Evolutionary conservation across 1,140 invertebrate genomes (phyloP).

Genomic region (Nixonia krombeini): DNA sequence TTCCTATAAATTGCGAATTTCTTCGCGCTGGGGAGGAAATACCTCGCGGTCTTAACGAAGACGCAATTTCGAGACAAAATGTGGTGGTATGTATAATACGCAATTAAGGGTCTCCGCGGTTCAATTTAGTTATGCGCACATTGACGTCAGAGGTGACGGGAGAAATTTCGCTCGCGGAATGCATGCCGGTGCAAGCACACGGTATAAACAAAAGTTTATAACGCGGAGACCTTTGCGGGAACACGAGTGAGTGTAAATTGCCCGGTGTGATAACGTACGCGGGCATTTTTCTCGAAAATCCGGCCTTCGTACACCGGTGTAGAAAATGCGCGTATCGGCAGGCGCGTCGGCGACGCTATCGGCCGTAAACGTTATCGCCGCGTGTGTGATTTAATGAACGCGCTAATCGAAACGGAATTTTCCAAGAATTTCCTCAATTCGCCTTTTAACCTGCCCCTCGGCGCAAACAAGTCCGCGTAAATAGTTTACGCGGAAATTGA

Average conservation of each 20-base stretch:
- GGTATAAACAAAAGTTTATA: background rate
- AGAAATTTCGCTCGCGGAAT: no score
- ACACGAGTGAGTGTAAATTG: background rate
- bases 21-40: no score
- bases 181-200: background rate
- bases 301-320: conserved; percentile 14
- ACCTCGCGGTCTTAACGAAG: no score
- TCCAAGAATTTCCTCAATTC: conserved; percentile 8
- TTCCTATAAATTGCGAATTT: no score
- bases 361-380: conserved; percentile 13
- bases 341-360: conserved; percentile 26
- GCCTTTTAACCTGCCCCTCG: no score
- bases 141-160: no score
- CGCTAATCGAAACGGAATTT: conserved; percentile 36
- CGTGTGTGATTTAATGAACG: conserved; percentile 28
- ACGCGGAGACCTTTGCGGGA: background rate
- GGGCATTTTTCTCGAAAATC: conserved; percentile 22
- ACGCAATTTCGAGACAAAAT: no score
- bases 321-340: conserved; percentile 26
- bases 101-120: no score
- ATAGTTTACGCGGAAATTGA: no score
- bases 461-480: no score
- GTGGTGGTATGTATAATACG: no score
- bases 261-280: background rate
- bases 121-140: no score